Evolutionary conservation across 2,888 invertebrate genomes (phyloP).

Genomic region (Eupithecia exiguata): DNA sequence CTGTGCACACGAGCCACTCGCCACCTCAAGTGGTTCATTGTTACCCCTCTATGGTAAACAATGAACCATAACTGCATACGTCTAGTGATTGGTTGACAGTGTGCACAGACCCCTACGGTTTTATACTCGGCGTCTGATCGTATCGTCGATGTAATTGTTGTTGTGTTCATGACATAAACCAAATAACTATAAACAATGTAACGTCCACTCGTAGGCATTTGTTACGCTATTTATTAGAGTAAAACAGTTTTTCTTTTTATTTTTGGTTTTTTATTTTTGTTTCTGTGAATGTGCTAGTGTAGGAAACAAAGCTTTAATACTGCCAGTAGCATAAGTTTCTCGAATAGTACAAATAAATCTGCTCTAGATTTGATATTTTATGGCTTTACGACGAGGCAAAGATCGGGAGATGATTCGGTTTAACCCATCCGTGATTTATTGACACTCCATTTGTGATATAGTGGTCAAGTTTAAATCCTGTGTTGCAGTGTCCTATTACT

Average conservation of each 20-base stretch:
- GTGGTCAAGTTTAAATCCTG: neutral
- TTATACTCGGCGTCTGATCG: neutral
- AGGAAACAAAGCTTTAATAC: slow-evolving; percentile 29
- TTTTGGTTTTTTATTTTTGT: slow-evolving; percentile 58
- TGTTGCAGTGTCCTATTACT: neutral
- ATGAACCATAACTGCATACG: neutral
- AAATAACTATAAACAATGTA: slow-evolving; percentile 51
- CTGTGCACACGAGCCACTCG: neutral
- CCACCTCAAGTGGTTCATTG: neutral
- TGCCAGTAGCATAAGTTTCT: slow-evolving; percentile 30
- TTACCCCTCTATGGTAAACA: neutral
- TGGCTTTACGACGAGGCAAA: slow-evolving; percentile 17
- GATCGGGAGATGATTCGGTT: neutral
- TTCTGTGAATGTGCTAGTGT: slow-evolving; percentile 30
- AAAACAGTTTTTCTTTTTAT: slow-evolving; percentile 66
- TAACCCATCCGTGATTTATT: neutral
- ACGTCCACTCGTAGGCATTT: slow-evolving; percentile 48
- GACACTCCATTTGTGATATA: neutral
- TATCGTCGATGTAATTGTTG: slow-evolving; percentile 7
- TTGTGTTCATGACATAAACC: slow-evolving; percentile 59
- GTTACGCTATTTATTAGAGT: slow-evolving; percentile 71
- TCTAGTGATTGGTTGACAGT: neutral
- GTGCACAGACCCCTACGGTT: neutral
- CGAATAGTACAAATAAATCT: slow-evolving; percentile 32
- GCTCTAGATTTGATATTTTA: slow-evolving; percentile 21